phyloP scores from a whole-genome alignment of 2,113 vertebrate species.

The Neopipo cinnamomea region DNA sequence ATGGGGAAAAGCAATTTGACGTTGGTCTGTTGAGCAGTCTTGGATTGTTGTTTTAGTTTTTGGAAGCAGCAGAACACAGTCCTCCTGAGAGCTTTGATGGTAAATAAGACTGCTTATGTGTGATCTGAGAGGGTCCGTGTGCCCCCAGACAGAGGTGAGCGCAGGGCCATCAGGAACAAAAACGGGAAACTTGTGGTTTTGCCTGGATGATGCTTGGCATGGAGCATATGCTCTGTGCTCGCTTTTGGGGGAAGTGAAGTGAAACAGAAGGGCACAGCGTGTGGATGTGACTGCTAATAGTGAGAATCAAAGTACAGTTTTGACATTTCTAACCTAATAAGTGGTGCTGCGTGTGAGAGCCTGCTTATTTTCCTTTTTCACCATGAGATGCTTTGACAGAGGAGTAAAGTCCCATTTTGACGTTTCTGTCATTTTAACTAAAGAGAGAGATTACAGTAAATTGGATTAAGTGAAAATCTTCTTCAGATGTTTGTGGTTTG shows the following conservation, averaged over 20 bases:
- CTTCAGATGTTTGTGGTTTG: conserved; percentile 70
- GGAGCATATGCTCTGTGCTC: not conserved
- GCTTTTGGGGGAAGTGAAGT: conserved; percentile 31
- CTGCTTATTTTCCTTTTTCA: conserved; percentile 68
- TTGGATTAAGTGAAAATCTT: conserved; percentile 71
- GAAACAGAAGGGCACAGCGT: conserved; percentile 58
- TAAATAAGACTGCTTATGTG: not conserved
- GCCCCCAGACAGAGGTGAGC: not conserved
- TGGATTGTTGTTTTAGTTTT: not conserved
- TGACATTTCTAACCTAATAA: conserved; percentile 69
- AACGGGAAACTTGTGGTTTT: not conserved
- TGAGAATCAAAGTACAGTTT: conserved; percentile 62
- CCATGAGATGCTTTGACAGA: conserved; percentile 62
- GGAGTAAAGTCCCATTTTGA: conserved; percentile 68
- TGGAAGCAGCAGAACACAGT: not conserved
- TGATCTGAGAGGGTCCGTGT: fast-evolving
- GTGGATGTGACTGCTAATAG: conserved; percentile 57
- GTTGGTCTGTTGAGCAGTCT: not conserved
- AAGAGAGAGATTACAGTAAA: conserved; percentile 68
- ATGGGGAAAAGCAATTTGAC: not conserved
- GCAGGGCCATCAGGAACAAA: not conserved
- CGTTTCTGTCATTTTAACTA: conserved; percentile 68
- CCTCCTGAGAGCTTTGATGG: not conserved
- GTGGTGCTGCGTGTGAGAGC: conserved; percentile 15
- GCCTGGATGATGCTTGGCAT: not conserved